Conservation (phyloP, 2,888 invertebrate genomes). For the Chymomyza fuscimana region DNA sequence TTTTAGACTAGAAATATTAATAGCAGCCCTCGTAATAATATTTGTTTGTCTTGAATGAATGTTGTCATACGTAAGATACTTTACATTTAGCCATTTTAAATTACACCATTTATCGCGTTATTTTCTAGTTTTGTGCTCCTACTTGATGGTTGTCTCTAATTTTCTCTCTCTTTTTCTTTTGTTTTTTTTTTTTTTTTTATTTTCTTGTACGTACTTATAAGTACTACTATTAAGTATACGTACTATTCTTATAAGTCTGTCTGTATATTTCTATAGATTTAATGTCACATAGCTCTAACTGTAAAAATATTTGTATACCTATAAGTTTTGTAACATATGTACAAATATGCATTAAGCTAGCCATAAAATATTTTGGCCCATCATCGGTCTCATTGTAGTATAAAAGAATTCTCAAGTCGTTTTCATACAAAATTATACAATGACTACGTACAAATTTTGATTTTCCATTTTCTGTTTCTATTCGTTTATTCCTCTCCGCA, state of each 20-base stretch:
- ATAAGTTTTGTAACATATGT: conserved; percentile 15
- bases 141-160: conserved; percentile 45
- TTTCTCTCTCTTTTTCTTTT: conserved; percentile 24
- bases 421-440: conserved; percentile 26
- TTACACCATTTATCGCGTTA: conserved; percentile 51
- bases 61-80: conserved; percentile 44
- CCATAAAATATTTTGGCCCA: conserved; percentile 10
- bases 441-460: background rate
- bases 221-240: background rate
- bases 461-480: conserved; percentile 20
- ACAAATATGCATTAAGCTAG: background rate
- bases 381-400: conserved; percentile 17
- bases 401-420: conserved; percentile 29
- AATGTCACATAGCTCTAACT: conserved; percentile 51
- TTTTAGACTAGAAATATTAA: no score
- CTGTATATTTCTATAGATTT: conserved; percentile 38
- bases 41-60: background rate
- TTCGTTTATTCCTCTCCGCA: conserved; percentile 64
- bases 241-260: background rate
- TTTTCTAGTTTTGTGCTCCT: conserved; percentile 19
- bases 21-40: no score
- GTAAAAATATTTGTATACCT: conserved; percentile 51
- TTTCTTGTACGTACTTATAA: background rate
- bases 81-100: conserved; percentile 35
- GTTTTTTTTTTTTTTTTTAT: background rate